Percentiles rank a stretch among this genome's conserved stretches.
Conservation (phyloP, 2,888 invertebrate genomes). For the Thysanoteuthis rhombus region DNA sequence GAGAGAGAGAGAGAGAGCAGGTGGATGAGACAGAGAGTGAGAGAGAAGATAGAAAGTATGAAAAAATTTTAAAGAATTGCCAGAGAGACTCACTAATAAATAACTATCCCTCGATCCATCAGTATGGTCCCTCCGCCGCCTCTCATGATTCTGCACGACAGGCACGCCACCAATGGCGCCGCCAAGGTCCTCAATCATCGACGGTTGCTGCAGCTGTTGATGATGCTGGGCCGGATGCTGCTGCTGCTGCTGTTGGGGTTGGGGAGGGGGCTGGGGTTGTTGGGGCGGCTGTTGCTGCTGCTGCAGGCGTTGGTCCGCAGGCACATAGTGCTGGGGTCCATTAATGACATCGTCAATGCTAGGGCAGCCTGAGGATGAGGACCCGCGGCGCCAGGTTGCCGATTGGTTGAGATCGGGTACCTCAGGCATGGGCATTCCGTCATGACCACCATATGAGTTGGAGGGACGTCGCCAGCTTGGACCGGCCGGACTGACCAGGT, state of each 20-base stretch:
- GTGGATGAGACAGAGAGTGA: background rate
- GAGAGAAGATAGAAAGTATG: no score
- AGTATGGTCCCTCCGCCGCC: constrained; percentile 23
- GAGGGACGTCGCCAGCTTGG: constrained; percentile 30
- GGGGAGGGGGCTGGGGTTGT: constrained; percentile 18
- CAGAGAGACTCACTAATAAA: constrained; percentile 20
- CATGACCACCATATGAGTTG: background rate
- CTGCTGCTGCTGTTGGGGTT: constrained; percentile 16
- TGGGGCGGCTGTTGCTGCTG: background rate
- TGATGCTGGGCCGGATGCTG: constrained; percentile 20
- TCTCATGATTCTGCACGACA: constrained; percentile 20
- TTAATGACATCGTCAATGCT: constrained; percentile 24
- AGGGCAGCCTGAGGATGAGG: constrained; percentile 21
- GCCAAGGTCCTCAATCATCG: constrained; percentile 24
- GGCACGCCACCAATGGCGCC: constrained; percentile 23
- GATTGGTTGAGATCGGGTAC: constrained; percentile 24
- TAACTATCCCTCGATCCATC: constrained; percentile 28
- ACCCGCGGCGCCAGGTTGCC: constrained; percentile 15
- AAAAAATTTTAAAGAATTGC: no score
- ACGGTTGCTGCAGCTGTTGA: constrained; percentile 26
- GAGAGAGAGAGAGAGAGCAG: background rate
- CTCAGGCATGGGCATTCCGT: constrained; percentile 19
- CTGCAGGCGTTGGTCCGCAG: constrained; percentile 25
- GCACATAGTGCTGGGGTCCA: constrained; percentile 26
- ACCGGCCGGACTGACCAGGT: constrained; percentile 27